phyloP scores from a whole-genome alignment of 1,140 invertebrate species.

The Hylaeus volcanicus region DNA sequence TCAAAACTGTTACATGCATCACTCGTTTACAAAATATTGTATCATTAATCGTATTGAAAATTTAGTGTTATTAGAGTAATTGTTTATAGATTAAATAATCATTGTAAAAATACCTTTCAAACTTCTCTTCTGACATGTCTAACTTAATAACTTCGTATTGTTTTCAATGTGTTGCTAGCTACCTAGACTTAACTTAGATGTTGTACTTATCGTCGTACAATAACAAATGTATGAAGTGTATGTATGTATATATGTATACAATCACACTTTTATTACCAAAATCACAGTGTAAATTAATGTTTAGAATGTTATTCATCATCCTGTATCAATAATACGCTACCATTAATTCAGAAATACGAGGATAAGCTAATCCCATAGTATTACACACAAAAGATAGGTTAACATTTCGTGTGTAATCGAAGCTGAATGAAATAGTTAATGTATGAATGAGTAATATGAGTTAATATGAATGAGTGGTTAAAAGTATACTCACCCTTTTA shows the following conservation, averaged over 20 bases:
- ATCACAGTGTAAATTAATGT: not conserved
- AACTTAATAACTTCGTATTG: not conserved
- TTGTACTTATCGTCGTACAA: not conserved
- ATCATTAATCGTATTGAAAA: not conserved
- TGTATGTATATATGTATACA: not conserved
- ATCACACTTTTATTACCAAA: not conserved
- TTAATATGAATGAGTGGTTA: not conserved
- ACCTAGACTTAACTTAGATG: not conserved
- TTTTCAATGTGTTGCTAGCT: not conserved
- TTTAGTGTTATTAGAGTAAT: not conserved
- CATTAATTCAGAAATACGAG: constrained; percentile 4
- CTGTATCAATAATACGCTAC: not conserved
- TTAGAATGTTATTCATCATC: not conserved
- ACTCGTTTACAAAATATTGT: not conserved
- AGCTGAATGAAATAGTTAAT: not conserved
- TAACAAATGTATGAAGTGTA: not conserved
- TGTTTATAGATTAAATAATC: not conserved
- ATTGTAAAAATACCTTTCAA: constrained; percentile 57
- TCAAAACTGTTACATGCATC: not conserved
- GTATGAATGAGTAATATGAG: not conserved
- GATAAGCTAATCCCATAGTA: not conserved
- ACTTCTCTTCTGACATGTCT: constrained; percentile 71
- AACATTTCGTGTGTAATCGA: not conserved
- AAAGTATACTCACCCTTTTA: no score
- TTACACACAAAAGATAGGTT: not conserved